Conservation (phyloP, 2,113 vertebrate genomes). For the Podocnemis expansa region DNA sequence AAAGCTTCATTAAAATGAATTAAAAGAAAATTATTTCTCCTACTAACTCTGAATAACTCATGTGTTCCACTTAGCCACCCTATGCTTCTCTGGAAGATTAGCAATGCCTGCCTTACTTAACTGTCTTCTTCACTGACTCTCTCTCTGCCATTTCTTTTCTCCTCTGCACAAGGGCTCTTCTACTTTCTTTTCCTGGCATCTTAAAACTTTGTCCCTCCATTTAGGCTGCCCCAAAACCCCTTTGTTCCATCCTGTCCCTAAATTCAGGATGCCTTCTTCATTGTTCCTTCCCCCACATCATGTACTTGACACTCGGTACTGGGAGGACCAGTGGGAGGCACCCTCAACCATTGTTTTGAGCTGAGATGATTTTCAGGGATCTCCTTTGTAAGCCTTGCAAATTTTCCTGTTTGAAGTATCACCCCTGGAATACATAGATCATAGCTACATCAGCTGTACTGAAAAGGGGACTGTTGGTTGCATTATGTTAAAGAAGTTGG, state of each 20-base stretch:
- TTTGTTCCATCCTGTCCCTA: no score
- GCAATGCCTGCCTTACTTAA: background rate
- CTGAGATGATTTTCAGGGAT: background rate
- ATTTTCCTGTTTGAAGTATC: background rate
- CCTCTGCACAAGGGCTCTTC: background rate
- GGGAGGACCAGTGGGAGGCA: background rate
- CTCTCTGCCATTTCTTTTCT: background rate
- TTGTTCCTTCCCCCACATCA: background rate
- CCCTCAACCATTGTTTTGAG: rapidly evolving
- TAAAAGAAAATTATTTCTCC: slow-evolving; percentile 5
- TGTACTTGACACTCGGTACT: background rate
- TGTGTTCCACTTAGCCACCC: background rate
- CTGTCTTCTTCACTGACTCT: background rate
- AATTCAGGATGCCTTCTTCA: background rate
- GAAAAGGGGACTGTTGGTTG: background rate
- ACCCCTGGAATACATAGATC: background rate
- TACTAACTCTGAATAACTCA: background rate
- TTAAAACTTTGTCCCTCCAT: background rate
- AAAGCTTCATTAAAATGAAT: slow-evolving; percentile 22
- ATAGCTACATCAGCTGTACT: background rate
- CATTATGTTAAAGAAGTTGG: background rate
- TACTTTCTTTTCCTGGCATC: background rate
- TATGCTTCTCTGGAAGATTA: background rate
- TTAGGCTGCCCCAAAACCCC: background rate
- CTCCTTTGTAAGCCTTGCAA: background rate